These are phyloP conservation scores for Zaprionus obscuricornis DNA, from an alignment of 2,888 invertebrate genomes.

Conservation along the genomic window DNA sequence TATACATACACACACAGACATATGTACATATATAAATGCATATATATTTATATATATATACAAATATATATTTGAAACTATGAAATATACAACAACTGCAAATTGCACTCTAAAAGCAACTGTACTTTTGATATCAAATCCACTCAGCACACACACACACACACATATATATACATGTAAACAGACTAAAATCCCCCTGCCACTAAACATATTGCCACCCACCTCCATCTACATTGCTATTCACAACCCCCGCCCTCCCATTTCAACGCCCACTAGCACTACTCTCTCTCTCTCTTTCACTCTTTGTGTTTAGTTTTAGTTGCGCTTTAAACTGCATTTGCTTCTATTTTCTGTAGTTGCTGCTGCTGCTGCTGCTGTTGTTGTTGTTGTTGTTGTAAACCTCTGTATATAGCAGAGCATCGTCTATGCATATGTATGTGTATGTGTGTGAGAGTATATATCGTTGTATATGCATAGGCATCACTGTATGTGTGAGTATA, in stretches of 20 bases:
- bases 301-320: conserved; percentile 75
- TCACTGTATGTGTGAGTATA: background rate
- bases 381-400: conserved; percentile 54
- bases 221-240: background rate
- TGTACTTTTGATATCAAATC: conserved; percentile 74
- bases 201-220: conserved; percentile 5
- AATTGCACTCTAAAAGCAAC: too few species aligned
- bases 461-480: conserved; percentile 5
- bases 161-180: background rate
- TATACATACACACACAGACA: conserved; percentile 36
- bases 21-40: conserved; percentile 3
- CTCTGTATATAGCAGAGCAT: conserved; percentile 53
- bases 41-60: conserved; percentile 6
- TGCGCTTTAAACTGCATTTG: conserved; percentile 73
- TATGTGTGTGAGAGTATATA: conserved; percentile 8
- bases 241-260: conserved; percentile 6
- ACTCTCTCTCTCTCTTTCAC: too few species aligned
- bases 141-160: too few species aligned
- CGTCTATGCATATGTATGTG: conserved; percentile 15
- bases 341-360: conserved; percentile 40
- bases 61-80: too few species aligned
- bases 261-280: conserved; percentile 27
- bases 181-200: conserved; percentile 21
- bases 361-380: conserved; percentile 18
- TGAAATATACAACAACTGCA: conserved; percentile 68